Evolutionary conservation across 2,888 invertebrate genomes (phyloP), one percentile per base, ranked within the genome.

Genomic region (Sepioteuthis lessoniana): DNA sequence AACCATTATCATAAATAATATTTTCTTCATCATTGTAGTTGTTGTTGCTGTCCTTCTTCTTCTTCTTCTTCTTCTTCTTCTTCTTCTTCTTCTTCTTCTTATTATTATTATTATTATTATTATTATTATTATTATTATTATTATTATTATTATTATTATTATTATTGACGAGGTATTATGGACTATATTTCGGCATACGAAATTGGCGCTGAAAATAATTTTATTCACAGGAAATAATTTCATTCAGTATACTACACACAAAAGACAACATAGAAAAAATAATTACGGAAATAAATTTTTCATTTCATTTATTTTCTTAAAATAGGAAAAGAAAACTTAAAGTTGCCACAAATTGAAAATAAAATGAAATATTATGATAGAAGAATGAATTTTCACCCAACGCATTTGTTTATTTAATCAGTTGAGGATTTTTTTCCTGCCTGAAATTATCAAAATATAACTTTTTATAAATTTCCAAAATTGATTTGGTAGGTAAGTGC

Each of bases 381-480:
- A 76, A 76, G 76, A 76, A 10, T 76, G 76, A 76, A 76, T 76
- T 76, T n/a, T 76, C 76, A 76, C 76, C 76, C n/a, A n/a, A n/a
- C n/a, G 76, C 25, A 76, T n/a, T n/a, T 76, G n/a, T 76, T 76
- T 76, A 76, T 76, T n/a, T 76, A 76, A 76, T 76, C 76, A 76
- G n/a, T 76, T 1, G n/a, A n/a, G 76, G 16, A 76, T 76, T 76
- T 76, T 76, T 76, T 76, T 31, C 76, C 4, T 55, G 76, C 16
- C n/a, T n/a, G n/a, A 76, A 76, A 76, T 76, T 76, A 76, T 76
- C n/a, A 76, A 76, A 76, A 76, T 76, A 76, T 76, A 76, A 76
- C 76, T 76, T 76, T 76, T 76, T 76, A 76, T n/a, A 76, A 76
- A 76, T 76, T 76, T 76, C 16, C 13, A 76, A 55, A 76, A 76